phyloP scores from a whole-genome alignment of 2,888 invertebrate species.

The Diaprepes abbreviatus region DNA sequence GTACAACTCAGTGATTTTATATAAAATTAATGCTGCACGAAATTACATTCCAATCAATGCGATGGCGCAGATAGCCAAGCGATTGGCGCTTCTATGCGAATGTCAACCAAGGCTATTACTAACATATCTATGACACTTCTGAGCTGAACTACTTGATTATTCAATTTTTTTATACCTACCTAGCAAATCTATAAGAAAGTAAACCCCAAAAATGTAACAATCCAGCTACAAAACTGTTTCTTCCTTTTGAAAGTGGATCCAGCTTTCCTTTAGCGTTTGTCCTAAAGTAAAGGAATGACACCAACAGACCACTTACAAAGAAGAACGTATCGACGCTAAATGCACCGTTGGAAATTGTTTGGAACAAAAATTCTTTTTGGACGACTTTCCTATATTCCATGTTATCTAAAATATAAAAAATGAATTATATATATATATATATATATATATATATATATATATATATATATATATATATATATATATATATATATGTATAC shows the following conservation, averaged over 20 bases:
- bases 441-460: too few relatives aligned
- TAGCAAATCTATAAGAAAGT: constrained; percentile 82
- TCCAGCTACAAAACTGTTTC: constrained; percentile 75
- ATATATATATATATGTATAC: too few relatives aligned
- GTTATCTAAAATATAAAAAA: constrained; percentile 71
- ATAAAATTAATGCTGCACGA: too few relatives aligned
- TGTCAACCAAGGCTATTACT: too few relatives aligned
- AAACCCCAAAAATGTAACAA: constrained; percentile 81
- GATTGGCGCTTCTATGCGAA: too few relatives aligned
- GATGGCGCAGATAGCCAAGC: too few relatives aligned
- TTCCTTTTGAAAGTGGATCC: constrained; percentile 75
- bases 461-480: too few relatives aligned
- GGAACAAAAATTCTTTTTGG: constrained; percentile 84
- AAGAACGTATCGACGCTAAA: constrained; percentile 89
- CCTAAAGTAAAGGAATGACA: constrained; percentile 88
- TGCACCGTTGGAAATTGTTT: constrained; percentile 83
- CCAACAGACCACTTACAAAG: constrained; percentile 84
- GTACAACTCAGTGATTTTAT: too few relatives aligned
- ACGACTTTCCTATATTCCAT: constrained; percentile 79
- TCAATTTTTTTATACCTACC: constrained; percentile 67
- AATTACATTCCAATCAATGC: too few relatives aligned
- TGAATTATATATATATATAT: constrained; percentile 1
- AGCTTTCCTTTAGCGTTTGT: constrained; percentile 82
- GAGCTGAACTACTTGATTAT: background rate
- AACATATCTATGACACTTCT: too few relatives aligned